Percentiles rank a stretch among this genome's conserved stretches.
phyloP scores from a whole-genome alignment of 2,113 vertebrate species.

The Gallinago jamesoni region DNA sequence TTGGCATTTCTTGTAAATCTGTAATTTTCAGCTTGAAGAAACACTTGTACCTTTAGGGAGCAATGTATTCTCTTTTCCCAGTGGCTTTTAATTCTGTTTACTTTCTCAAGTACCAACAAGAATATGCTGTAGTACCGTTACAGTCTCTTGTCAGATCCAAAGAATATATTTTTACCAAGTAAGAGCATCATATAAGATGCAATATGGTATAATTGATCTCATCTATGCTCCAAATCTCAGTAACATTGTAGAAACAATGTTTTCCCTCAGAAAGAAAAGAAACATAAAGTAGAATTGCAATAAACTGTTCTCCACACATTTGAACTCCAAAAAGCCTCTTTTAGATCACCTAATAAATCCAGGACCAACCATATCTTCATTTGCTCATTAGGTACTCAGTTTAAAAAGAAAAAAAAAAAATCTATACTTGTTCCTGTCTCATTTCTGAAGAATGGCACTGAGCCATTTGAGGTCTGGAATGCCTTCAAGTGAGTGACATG shows the following conservation, averaged over 20 bases:
- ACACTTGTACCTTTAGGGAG: conserved; percentile 72
- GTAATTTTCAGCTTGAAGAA: conserved; percentile 80
- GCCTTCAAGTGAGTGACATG: conserved; percentile 65
- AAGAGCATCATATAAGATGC: conserved; percentile 1
- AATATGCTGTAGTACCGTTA: conserved; percentile 42
- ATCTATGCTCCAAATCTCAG: background rate
- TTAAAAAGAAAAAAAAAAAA: conserved; percentile 49
- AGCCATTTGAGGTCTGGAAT: conserved; percentile 61
- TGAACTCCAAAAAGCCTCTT: background rate
- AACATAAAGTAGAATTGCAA: background rate
- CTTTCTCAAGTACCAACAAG: conserved; percentile 66
- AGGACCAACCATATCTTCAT: conserved; percentile 45
- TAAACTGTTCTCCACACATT: conserved; percentile 3
- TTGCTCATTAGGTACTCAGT: conserved; percentile 58
- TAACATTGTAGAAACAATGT: background rate
- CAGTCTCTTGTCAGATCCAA: conserved; percentile 10
- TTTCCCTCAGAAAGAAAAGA: background rate
- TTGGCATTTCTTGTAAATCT: conserved; percentile 76
- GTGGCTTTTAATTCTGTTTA: conserved; percentile 75
- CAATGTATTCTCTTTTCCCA: conserved; percentile 59
- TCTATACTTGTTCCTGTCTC: conserved; percentile 60
- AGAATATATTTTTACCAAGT: conserved; percentile 4
- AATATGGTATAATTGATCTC: background rate
- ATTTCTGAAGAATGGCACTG: conserved; percentile 60
- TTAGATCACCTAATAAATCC: conserved; percentile 38